Conservation (phyloP, 2,113 vertebrate genomes). For the Zapornia atra region DNA sequence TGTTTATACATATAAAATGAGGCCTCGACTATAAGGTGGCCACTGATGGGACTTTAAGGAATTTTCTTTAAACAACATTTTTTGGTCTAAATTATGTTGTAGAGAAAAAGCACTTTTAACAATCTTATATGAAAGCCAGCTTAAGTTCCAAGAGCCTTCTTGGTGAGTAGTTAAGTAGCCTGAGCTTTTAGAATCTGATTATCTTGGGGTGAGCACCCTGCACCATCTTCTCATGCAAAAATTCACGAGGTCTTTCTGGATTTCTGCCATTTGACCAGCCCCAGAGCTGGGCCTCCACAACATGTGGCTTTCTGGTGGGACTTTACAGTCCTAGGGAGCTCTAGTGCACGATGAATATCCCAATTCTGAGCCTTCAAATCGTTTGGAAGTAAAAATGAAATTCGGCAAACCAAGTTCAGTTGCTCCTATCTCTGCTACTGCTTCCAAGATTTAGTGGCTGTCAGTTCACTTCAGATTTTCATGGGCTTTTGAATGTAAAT, state of each 20-base stretch:
- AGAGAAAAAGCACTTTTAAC: not conserved
- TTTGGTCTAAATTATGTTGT: not conserved
- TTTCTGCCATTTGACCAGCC: not conserved
- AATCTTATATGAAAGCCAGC: not conserved
- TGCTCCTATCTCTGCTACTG: not conserved
- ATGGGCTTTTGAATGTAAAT: not conserved
- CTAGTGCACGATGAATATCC: not conserved
- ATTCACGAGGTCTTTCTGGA: not conserved
- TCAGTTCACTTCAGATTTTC: not conserved
- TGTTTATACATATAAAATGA: constrained; percentile 44
- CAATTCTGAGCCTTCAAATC: not conserved
- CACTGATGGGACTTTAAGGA: not conserved
- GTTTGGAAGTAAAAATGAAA: not conserved
- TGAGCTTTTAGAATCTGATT: not conserved
- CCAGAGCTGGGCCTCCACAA: not conserved
- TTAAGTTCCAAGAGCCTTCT: not conserved
- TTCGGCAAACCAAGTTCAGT: not conserved
- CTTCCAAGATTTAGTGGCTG: not conserved
- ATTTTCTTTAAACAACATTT: accelerated
- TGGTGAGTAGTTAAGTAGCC: not conserved
- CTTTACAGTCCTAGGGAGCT: not conserved
- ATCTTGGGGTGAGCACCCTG: not conserved
- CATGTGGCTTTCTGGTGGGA: not conserved
- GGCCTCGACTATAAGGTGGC: not conserved
- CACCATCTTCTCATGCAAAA: not conserved